Base-by-base conservation (phyloP, 1,140 invertebrate genomes). In the Drosophila pseudoananassae region DNA sequence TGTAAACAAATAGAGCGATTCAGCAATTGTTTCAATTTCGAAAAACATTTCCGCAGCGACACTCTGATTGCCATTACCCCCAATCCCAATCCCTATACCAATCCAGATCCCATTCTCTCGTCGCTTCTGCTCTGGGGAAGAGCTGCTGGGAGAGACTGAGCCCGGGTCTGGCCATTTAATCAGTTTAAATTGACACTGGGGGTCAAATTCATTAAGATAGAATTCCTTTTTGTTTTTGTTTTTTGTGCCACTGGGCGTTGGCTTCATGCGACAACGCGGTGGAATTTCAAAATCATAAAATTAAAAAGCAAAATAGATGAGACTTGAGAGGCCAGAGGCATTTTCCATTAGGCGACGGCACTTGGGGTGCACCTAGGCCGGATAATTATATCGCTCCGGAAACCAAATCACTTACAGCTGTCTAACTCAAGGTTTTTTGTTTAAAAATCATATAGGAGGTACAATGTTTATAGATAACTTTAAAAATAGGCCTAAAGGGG, bases 101-200 rank as follows among this genome's bases (percentile, higher is more conserved):
- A n/a, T 17, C 43, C 43, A 23, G 15, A n/a, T 23, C 43, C 36
- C 25, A 29, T 15, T 65, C 29, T 65, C 33, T 25, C 14, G 33
- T 5, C 33, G 3, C 17, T 7, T 17, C 43, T 23, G 3, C 43
- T 14, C 43, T 20, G 4, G 2, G 43, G 3, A 1, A 46, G 43
- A 46, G n/a, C n/a, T 20, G 20, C 20, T 46, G 31, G 10, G 9
- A 51, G 46, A 51, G 55, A 27, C 53, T 55, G 53, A 55, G 60
- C 31, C 54, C 68, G 52, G 65, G 80, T 87, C 82, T 87, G 78
- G 59, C 46, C 65, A 56, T 79, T 87, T 87, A 87, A 87, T 87
- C 83, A 87, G 83, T 88, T 87, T 87, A 87, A 87, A 87, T 87
- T 87, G 83, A 87, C 83, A 88, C 83, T 87, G 83, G 83, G 83